Base-by-base conservation (phyloP, 2,113 vertebrate genomes). In the Lepisosteus osseus region DNA sequence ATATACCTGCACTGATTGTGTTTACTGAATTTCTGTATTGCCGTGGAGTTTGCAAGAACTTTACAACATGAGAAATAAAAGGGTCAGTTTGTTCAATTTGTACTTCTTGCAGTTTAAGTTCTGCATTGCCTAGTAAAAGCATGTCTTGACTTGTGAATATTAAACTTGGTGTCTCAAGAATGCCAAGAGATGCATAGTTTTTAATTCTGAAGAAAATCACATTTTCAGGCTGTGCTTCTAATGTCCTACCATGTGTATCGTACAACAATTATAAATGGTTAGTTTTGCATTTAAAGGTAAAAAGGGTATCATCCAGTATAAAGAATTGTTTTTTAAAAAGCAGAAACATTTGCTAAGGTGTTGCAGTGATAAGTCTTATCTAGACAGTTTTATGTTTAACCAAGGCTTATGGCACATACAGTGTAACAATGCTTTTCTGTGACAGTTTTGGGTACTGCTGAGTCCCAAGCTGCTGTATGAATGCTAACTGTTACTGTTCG, bases 11-110 rank as follows among this genome's bases (percentile, higher is more conserved):
- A 51, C 47, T 5, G n/a, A 13, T 15, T n/a, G 5, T 15, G n/a
- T 59, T 59, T 59, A 59, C 57, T 59, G 9, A 59, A 59, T 59
- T 59, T 59, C 13, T 59, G 57, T 59, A 59, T 59, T n/a, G 57
- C n/a, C 57, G 14, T 59, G 14, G 57, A 59, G 57, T 59, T 59
- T 59, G 12, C 57, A 59, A 59, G 29, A 59, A 13, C 57, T n/a
- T 13, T 59, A n/a, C 5, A 59, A 13, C 29, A 29, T 29, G 2
- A 29, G 29, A 29, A 29, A 29, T 29, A 29, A 29, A 29, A 29
- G 29, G 3, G 14, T 59, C 14, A 13, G 11, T 5, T 14, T 3
- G 57, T 15, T 13, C 14, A 59, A n/a, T 5, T 13, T 59, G 12
- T 51, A 51, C 57, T 29, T 29, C 29, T 13, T 59, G 57, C 57